Conservation (phyloP, 2,797 vertebrate species). For the Thripadectes ignobilis region DNA sequence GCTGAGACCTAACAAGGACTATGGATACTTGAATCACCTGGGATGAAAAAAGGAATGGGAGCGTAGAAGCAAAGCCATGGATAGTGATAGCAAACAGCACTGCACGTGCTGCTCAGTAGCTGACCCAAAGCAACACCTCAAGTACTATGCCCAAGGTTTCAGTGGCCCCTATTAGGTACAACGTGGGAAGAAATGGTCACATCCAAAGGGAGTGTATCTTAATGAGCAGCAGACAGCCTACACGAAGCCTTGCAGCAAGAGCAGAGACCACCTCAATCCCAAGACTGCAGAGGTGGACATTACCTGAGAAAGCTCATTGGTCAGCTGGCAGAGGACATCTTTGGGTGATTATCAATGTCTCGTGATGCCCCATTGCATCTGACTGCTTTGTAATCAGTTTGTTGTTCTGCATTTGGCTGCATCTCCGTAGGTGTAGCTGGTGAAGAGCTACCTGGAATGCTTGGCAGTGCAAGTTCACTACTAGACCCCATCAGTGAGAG, state of each 20-base stretch:
- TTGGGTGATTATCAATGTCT: not conserved
- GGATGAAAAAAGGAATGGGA: not conserved
- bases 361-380: accelerated
- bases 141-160: not conserved
- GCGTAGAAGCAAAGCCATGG: not conserved
- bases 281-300: not conserved
- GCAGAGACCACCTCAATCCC: not conserved
- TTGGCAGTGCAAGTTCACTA: not conserved
- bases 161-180: not conserved
- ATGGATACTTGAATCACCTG: not conserved
- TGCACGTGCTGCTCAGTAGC: not conserved
- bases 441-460: not conserved
- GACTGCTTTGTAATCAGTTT: not conserved
- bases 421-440: too few species aligned
- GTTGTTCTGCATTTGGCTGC: not conserved
- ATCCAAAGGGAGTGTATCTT: not conserved
- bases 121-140: not conserved
- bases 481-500: not conserved
- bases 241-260: not conserved
- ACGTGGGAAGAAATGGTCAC: not conserved
- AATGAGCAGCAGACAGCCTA: not conserved
- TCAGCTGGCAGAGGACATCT: not conserved
- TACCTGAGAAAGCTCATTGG: not conserved
- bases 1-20: not conserved
- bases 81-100: not conserved